Base-by-base conservation (phyloP, 2,888 invertebrate genomes). In the Cryptops parisi region DNA sequence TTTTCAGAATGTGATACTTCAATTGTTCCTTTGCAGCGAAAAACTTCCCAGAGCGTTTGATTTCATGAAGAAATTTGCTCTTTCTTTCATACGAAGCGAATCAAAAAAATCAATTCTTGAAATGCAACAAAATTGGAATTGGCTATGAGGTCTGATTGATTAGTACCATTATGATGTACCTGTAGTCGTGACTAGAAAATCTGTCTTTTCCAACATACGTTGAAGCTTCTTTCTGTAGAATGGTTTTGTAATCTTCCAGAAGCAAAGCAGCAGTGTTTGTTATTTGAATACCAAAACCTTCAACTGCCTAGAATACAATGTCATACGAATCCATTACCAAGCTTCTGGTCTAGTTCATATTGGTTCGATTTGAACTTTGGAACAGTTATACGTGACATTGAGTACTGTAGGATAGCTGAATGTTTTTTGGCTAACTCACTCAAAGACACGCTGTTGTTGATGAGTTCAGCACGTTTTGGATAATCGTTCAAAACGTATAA, bases 241-340 rank as follows among this genome's bases (percentile, higher is more conserved):
- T 24, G 15, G 25, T 25, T 24, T 46, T 46, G 17, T 46, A 46
- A 23, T 46, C 46, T 46, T 46, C 46, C n/a, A 46, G n/a, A 19
- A 46, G 25, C 22, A 24, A 3, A 15, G 46, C 46, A 21, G 46
- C 46, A 46, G 17, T 46, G n/a, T 46, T 23, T 23, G 19, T 24
- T 12, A 46, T 25, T 46, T 46, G 46, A 25, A 25, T 46, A n/a
- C 46, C 46, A 46, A 46, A 46, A 46, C 25, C 46, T n/a, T 46
- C 46, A 9, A 46, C 46, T 2, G 46, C 46, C 25, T 46, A 19
- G 15, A 23, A 23, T n/a, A 23, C 43, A 15, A 23, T 12, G n/a
- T 43, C 43, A 17, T n/a, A n/a, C n/a, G n/a, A n/a, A n/a, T n/a
- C n/a, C n/a, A n/a, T n/a, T n/a, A n/a, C n/a, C n/a, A n/a, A n/a